These are phyloP conservation scores for Drosophila koepferae DNA, from an alignment of 2,888 invertebrate genomes.

Conservation along the genomic window DNA sequence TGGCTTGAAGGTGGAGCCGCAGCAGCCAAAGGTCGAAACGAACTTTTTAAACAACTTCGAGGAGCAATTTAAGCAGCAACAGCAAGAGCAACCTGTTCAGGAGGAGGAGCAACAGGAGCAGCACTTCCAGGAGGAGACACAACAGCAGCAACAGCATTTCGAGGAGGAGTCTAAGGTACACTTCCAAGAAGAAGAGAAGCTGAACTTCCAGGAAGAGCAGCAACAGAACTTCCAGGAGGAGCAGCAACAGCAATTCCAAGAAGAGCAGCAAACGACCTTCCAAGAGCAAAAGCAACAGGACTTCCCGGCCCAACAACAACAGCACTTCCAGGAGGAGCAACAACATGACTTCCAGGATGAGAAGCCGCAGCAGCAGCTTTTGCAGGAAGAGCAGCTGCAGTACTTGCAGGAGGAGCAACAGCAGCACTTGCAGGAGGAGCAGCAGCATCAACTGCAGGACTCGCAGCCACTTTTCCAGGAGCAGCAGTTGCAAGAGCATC, in stretches of 20 bases:
- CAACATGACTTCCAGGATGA: slow-evolving; percentile 12
- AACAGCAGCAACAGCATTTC: slow-evolving; percentile 7
- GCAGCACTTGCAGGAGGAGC: slow-evolving; percentile 8
- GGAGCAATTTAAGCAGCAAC: slow-evolving; percentile 11
- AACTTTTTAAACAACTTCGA: slow-evolving; percentile 22
- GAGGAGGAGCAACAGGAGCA: slow-evolving; percentile 13
- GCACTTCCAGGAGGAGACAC: slow-evolving; percentile 1
- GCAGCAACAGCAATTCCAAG: slow-evolving; percentile 5
- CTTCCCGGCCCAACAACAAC: slow-evolving; percentile 5
- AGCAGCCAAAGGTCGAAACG: slow-evolving; percentile 18
- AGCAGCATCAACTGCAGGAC: not conserved
- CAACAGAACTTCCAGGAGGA: slow-evolving; percentile 7
- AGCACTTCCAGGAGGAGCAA: slow-evolving; percentile 12
- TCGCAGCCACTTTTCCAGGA: slow-evolving; percentile 7
- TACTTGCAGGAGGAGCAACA: not conserved
- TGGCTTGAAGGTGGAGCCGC: slow-evolving; percentile 10
- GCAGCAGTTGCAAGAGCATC: not conserved
- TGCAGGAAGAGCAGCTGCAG: slow-evolving; percentile 24
- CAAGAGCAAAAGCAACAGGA: slow-evolving; percentile 8
- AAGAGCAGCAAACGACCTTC: slow-evolving; percentile 1
- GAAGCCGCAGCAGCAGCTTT: slow-evolving; percentile 4
- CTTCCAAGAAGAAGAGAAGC: slow-evolving; percentile 20
- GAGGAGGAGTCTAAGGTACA: slow-evolving; percentile 8
- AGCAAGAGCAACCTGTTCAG: slow-evolving; percentile 12
- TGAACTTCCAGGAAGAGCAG: not conserved